phyloP scores from a whole-genome alignment of 2,888 invertebrate genomes.

The Anodontia alba region DNA sequence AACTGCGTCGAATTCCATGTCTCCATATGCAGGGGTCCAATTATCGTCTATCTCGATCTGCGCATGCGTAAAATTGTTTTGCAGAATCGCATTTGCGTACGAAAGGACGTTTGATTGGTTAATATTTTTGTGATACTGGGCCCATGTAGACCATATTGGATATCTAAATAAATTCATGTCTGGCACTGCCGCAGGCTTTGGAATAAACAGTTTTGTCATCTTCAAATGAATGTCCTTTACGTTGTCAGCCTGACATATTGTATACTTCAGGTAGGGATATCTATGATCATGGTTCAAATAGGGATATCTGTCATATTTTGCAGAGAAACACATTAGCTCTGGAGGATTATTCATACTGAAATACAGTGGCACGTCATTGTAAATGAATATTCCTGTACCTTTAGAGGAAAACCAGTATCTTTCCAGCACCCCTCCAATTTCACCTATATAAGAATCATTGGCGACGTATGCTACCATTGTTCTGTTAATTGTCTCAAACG shows the following conservation, averaged over 20 bases:
- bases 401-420: constrained; percentile 88
- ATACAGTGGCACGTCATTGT: constrained; percentile 90
- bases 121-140: constrained; percentile 90
- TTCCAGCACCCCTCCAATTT: constrained; percentile 85
- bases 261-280: constrained; percentile 68
- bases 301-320: constrained; percentile 69
- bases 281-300: constrained; percentile 61
- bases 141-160: constrained; percentile 97
- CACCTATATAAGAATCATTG: constrained; percentile 69
- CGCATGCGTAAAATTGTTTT: constrained; percentile 69
- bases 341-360: constrained; percentile 90
- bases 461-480: constrained; percentile 73
- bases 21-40: constrained; percentile 96
- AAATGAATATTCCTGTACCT: constrained; percentile 89
- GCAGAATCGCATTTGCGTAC: constrained; percentile 70
- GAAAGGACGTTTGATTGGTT: constrained; percentile 85
- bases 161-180: constrained; percentile 90
- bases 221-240: constrained; percentile 67
- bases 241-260: constrained; percentile 67
- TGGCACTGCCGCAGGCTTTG: constrained; percentile 88
- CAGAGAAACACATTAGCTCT: constrained; percentile 66
- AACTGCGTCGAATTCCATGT: constrained; percentile 89
- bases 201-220: constrained; percentile 87
- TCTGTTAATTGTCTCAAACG: constrained; percentile 87
- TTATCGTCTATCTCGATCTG: constrained; percentile 90